Conservation (phyloP, 2,888 invertebrate genomes). For the Halictus quadricinctus region DNA sequence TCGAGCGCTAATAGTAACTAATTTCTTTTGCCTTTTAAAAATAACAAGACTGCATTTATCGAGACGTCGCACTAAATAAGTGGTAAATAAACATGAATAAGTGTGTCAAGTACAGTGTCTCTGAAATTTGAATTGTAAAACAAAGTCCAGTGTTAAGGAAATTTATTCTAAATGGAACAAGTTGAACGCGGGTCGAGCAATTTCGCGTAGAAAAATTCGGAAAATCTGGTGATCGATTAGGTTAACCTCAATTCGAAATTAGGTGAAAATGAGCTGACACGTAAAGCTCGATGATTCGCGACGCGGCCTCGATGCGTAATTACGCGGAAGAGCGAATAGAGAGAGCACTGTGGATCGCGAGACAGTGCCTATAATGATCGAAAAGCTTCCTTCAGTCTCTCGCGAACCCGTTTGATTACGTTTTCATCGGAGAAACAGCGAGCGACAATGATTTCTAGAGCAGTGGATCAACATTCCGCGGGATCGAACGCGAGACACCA, state of each 20-base stretch:
- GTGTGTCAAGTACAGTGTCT: neutral
- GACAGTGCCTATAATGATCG: neutral
- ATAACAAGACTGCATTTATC: neutral
- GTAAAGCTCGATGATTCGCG: slow-evolving; percentile 22
- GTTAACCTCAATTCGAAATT: neutral
- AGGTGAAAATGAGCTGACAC: neutral
- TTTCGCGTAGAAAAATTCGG: neutral
- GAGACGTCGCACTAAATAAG: neutral
- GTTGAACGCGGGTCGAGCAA: too few species aligned
- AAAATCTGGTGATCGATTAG: neutral
- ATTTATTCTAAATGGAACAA: neutral
- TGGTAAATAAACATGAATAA: neutral
- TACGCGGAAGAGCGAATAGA: neutral
- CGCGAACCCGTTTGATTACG: neutral
- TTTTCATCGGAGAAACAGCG: slow-evolving; percentile 26
- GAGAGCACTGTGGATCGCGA: neutral
- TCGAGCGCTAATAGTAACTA: neutral
- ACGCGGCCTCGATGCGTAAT: slow-evolving; percentile 13
- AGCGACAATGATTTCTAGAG: slow-evolving; percentile 51
- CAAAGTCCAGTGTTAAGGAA: neutral
- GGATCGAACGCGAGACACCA: slow-evolving; percentile 39
- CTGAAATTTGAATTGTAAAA: neutral
- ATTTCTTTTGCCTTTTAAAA: neutral
- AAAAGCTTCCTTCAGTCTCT: neutral
- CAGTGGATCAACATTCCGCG: slow-evolving; percentile 2